Percentiles rank a stretch among this genome's conserved stretches.
Conservation (phyloP, 2,797 vertebrate genomes). For the Luscinia megarhynchos region DNA sequence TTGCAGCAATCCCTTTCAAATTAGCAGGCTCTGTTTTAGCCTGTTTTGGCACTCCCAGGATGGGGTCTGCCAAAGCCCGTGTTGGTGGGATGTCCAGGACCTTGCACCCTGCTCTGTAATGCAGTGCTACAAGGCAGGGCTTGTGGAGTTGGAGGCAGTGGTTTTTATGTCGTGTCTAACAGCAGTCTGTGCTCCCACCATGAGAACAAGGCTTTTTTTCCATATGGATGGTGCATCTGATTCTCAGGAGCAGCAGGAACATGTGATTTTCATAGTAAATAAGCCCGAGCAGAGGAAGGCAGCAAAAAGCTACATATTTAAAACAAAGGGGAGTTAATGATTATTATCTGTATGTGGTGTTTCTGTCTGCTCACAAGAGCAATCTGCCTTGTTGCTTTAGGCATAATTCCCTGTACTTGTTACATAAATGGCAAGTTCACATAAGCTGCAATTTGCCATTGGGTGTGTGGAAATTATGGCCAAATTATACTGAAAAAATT, state of each 20-base stretch:
- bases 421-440: not conserved
- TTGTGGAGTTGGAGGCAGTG: not conserved
- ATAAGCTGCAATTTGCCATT: not conserved
- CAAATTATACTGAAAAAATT: not conserved
- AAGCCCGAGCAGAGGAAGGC: not conserved
- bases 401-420: not conserved
- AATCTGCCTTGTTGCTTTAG: not conserved
- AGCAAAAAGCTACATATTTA: not conserved
- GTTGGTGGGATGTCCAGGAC: not conserved
- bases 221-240: not conserved
- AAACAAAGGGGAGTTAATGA: not conserved
- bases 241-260: not conserved
- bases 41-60: not conserved
- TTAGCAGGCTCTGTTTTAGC: not conserved
- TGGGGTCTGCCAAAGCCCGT: not conserved
- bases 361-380: not conserved
- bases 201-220: not conserved
- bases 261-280: not conserved
- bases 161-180: accelerated
- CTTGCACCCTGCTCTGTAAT: not conserved
- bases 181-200: not conserved
- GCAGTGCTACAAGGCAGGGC: accelerated
- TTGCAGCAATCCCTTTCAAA: not conserved
- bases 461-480: not conserved
- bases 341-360: accelerated